Evolutionary conservation across 2,888 invertebrate genomes (phyloP), one percentile per base, ranked within the genome.

Genomic region (Oligia latruncula): DNA sequence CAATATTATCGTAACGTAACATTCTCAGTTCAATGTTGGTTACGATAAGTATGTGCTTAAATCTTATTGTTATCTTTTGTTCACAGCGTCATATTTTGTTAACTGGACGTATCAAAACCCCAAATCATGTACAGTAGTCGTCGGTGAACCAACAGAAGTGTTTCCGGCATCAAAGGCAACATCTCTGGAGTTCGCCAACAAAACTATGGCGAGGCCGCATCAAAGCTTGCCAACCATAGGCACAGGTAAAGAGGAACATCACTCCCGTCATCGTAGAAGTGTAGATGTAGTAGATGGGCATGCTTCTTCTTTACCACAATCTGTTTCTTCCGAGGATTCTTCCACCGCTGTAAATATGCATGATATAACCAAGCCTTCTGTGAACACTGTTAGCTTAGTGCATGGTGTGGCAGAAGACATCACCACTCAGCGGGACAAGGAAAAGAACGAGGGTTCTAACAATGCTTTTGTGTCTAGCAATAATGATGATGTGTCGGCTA

Each of bases 31-130:
- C n/a, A 76, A 82, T 82, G 80, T 85, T 85, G 43, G 71, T 81
- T 75, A 46, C 49, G 29, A 83, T 62, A 73, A 67, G 17, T 55
- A 64, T 77, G 60, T 79, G 64, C 40, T 62, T 74, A 43, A 17
- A 67, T n/a, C 46, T 64, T 66, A 72, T 49, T 82, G 2, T 79
- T 81, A 40, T 81, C 58, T 73, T 87, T 93, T 94, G 90, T 93
- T 90, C 89, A 89, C 97, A 98, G 98, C 98, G 87, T 98, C 98
- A 91, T 98, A 98, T 96, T 97, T 98, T 91, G 97, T 98, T 92
- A 98, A 98, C 95, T 98, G 98, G 98, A 98, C 98, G 95, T 98
- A 98, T 97, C 98, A 98, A 95, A 98, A 98, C 92, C 97, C 98
- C 88, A 98, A 98, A 94, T 98, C 98, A 82, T 98, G 98, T 97